Conservation (phyloP, 2,888 invertebrate species). For the Peribatodes rhomboidaria region DNA sequence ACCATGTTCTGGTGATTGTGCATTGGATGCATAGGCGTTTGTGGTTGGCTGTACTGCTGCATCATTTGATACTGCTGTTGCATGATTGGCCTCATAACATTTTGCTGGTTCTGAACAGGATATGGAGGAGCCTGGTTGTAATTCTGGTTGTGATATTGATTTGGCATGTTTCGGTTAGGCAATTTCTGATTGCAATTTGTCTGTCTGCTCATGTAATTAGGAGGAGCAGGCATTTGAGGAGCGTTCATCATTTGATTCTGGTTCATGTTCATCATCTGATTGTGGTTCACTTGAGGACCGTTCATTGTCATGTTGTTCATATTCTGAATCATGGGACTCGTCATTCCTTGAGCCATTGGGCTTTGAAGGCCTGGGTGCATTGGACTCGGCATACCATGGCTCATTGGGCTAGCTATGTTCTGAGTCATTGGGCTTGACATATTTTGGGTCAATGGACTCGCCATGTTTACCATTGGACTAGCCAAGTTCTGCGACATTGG, state of each 20-base stretch:
- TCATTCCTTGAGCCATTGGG: slow-evolving; percentile 77
- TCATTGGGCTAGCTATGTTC: slow-evolving; percentile 76
- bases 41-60: slow-evolving; percentile 74
- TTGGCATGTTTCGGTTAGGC: slow-evolving; percentile 69
- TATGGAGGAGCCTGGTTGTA: slow-evolving; percentile 71
- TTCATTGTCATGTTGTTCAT: slow-evolving; percentile 76
- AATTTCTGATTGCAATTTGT: slow-evolving; percentile 70
- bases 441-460: slow-evolving; percentile 68
- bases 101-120: slow-evolving; percentile 71
- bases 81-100: slow-evolving; percentile 64
- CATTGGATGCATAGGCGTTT: slow-evolving; percentile 67
- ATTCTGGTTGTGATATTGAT: slow-evolving; percentile 75
- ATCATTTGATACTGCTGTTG: slow-evolving; percentile 68
- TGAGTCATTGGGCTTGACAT: slow-evolving; percentile 76
- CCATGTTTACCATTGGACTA: slow-evolving; percentile 75
- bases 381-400: slow-evolving; percentile 80
- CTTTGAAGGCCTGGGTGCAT: slow-evolving; percentile 79
- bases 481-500: slow-evolving; percentile 73
- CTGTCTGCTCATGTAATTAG: slow-evolving; percentile 67
- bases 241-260: slow-evolving; percentile 61
- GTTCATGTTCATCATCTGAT: slow-evolving; percentile 69
- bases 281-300: slow-evolving; percentile 64
- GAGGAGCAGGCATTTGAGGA: slow-evolving; percentile 58
- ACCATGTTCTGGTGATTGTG: slow-evolving; percentile 66
- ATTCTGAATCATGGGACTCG: slow-evolving; percentile 79